Conservation (phyloP, 2,797 vertebrate species). For the Percopsis omiscomaycus region DNA sequence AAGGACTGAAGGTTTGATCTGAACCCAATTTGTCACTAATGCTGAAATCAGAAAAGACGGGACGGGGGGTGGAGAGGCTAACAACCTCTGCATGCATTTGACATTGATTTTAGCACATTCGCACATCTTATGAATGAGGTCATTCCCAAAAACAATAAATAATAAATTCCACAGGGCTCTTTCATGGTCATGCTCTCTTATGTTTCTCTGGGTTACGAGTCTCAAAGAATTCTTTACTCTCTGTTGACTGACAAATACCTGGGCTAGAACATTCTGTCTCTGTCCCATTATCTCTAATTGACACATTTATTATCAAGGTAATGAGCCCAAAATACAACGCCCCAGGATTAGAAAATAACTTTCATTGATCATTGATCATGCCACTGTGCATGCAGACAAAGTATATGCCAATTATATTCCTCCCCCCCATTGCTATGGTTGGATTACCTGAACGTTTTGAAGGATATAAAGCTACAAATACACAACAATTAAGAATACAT, state of each 20-base stretch:
- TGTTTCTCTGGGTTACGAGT: constrained; percentile 10
- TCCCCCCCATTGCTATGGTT: constrained; percentile 11
- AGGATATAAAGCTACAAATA: not conserved
- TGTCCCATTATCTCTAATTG: too few species aligned
- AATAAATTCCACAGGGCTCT: not conserved
- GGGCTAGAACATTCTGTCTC: too few species aligned
- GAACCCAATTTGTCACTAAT: not conserved
- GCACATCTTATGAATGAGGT: not conserved
- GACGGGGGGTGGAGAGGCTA: not conserved
- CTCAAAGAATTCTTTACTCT: too few species aligned
- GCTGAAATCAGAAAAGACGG: not conserved
- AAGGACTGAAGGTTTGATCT: not conserved
- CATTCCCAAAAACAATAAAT: not conserved
- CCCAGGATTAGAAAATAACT: too few species aligned
- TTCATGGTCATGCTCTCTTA: constrained; percentile 30
- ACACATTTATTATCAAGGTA: too few species aligned
- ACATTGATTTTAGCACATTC: not conserved
- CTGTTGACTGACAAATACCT: too few species aligned
- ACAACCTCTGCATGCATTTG: not conserved
- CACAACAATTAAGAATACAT: constrained; percentile 8
- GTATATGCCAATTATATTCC: not conserved
- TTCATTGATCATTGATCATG: too few species aligned
- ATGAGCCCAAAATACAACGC: too few species aligned
- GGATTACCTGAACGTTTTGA: constrained; percentile 31
- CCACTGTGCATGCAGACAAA: too few species aligned